Evolutionary conservation across 1,140 invertebrate species (phyloP).

Genomic region (Himalopsyche phryganea): DNA sequence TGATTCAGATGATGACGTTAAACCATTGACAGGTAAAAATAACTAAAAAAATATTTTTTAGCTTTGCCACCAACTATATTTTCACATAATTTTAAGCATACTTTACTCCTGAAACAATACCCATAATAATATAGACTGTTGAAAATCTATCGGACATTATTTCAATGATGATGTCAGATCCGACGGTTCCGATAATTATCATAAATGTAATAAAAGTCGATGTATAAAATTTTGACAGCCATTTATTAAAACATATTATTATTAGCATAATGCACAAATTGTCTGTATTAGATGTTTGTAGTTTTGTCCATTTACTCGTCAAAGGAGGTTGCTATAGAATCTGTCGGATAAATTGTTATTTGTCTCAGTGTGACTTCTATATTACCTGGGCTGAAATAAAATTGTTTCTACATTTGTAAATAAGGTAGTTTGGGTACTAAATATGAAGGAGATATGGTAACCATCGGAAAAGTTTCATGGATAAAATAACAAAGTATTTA

Average conservation of each 20-base stretch:
- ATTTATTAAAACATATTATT: no score
- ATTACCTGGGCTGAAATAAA: no score
- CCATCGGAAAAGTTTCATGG: no score
- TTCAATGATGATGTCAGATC: no score
- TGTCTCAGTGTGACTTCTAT: no score
- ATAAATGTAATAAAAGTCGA: neutral
- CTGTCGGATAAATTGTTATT: neutral
- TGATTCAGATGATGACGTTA: constrained; percentile 30
- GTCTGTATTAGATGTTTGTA: neutral
- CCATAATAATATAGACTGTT: neutral
- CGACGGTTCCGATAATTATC: neutral
- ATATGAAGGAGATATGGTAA: no score
- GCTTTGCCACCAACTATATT: neutral
- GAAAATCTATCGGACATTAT: no score
- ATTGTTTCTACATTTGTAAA: no score
- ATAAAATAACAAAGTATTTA: no score
- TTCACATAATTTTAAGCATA: neutral
- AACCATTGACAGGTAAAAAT: constrained; percentile 28
- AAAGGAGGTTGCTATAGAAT: neutral
- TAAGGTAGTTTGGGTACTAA: no score
- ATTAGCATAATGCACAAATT: neutral
- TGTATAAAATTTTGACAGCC: neutral
- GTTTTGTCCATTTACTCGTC: neutral
- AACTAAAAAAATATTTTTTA: neutral
- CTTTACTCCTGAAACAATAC: neutral